Evolutionary conservation across 2,888 invertebrate species (phyloP).

Genomic region (Neoitamus cyanurus): DNA sequence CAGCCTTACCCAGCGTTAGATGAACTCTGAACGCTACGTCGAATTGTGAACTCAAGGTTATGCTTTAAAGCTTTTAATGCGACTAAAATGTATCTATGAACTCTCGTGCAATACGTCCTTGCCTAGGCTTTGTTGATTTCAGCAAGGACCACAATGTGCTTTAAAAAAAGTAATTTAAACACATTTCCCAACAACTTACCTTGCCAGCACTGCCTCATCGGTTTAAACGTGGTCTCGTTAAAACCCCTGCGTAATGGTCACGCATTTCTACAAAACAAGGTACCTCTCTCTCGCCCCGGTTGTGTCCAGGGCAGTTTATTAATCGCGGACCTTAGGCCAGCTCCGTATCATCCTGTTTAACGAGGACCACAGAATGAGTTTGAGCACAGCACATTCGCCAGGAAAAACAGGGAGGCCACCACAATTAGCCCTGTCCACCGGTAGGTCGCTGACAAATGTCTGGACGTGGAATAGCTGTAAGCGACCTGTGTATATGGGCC

Average conservation of each 20-base stretch:
- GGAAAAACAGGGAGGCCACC: not conserved
- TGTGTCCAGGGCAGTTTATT: not conserved
- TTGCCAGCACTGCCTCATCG: not conserved
- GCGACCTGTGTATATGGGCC: not conserved
- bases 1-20: too few relatives aligned
- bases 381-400: not conserved
- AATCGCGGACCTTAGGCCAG: not conserved
- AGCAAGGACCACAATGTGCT: not conserved
- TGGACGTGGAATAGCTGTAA: not conserved
- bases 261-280: not conserved
- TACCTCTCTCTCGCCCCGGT: not conserved
- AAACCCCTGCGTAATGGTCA: not conserved
- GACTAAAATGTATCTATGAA: too few relatives aligned
- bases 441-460: not conserved
- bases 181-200: not conserved
- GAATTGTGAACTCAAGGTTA: too few relatives aligned
- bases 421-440: not conserved
- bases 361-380: constrained; percentile 24
- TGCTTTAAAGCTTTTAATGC: too few relatives aligned
- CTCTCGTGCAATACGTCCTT: too few relatives aligned
- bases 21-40: too few relatives aligned
- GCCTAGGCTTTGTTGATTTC: too few relatives aligned
- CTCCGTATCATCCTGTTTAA: not conserved
- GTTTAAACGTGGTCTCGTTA: not conserved
- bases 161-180: not conserved